Evolutionary conservation across 2,797 vertebrate species (phyloP), one percentile per base, ranked within the genome.

Genomic region (Microctenopoma stevenorrisi): DNA sequence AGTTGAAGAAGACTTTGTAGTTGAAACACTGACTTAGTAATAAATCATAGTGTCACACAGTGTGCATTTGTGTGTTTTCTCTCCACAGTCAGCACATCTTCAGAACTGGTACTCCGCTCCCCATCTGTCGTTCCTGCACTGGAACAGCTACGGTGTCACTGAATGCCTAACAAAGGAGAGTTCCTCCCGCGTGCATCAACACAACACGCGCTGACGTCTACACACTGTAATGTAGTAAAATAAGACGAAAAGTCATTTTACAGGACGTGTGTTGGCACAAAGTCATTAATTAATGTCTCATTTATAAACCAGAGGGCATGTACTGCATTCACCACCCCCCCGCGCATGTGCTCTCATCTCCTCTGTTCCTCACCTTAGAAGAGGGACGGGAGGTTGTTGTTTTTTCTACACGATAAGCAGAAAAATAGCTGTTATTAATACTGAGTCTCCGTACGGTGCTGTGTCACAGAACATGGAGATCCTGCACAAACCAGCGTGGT

Each of bases 71-170:
- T 46, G 22, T 55, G 28, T 48, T 58, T 63, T 52, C 54, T 15
- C 15, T 48, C 55, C 56, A 35, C 49, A 49, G 70, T 73, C 66
- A 69, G 49, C 66, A 57, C 52, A 44, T 55, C 63, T 48, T 47
- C 42, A 46, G 30, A 16, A 7, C 57, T 33, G 55, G 43, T 48
- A 14, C 47, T 28, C 35, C 14, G 35, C 54, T 25, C 28, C 11
- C 71, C 50, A 65, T 59, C 56, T 60, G 71, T 59, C 4, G 46
- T 50, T 46, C 14, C 60, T 43, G 14, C 33, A 26, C 53, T 18
- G 43, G 4, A 40, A 54, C 54, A 50, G 33, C 44, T 26, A 14
- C 43, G 37, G 15, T 16, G 18, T 49, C 33, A 37, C 12, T 15
- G 25, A 18, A 18, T 18, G 22, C 60, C 26, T 22, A 25, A 40